phyloP scores from a whole-genome alignment of 2,113 vertebrate species.

The Parus major region DNA sequence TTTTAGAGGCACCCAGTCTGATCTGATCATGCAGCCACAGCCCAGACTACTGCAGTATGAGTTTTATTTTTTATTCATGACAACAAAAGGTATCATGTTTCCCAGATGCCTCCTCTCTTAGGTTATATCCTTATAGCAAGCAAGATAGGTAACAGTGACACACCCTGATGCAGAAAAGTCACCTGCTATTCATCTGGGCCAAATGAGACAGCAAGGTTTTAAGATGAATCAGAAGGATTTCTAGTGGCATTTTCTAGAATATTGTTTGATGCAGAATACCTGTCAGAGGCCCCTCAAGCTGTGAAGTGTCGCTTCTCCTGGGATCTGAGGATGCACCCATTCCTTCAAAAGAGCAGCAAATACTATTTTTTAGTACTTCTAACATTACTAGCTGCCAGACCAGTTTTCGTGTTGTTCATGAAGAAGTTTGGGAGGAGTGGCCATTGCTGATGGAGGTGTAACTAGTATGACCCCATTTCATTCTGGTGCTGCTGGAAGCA shows the following conservation, averaged over 20 bases:
- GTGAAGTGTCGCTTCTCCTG: neutral
- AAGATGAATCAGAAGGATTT: neutral
- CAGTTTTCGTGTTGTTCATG: neutral
- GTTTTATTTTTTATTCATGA: neutral
- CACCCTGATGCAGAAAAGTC: accelerated
- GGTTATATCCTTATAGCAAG: neutral
- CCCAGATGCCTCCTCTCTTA: neutral
- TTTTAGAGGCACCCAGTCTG: neutral
- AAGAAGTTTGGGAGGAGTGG: neutral
- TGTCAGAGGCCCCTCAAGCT: neutral
- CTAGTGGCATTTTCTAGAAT: neutral
- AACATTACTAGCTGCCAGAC: neutral
- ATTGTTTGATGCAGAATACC: neutral
- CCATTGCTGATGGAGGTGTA: neutral
- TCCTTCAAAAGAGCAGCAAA: neutral
- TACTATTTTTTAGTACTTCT: neutral
- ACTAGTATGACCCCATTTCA: neutral
- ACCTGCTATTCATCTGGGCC: neutral
- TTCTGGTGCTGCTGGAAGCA: neutral
- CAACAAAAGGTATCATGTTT: neutral
- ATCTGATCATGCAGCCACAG: neutral
- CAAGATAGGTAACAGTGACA: neutral
- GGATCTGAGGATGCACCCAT: neutral
- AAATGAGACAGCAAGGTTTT: accelerated
- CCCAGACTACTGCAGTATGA: neutral